Evolutionary conservation across 2,888 invertebrate species (phyloP).

Genomic region (Pachydiplax longipennis): DNA sequence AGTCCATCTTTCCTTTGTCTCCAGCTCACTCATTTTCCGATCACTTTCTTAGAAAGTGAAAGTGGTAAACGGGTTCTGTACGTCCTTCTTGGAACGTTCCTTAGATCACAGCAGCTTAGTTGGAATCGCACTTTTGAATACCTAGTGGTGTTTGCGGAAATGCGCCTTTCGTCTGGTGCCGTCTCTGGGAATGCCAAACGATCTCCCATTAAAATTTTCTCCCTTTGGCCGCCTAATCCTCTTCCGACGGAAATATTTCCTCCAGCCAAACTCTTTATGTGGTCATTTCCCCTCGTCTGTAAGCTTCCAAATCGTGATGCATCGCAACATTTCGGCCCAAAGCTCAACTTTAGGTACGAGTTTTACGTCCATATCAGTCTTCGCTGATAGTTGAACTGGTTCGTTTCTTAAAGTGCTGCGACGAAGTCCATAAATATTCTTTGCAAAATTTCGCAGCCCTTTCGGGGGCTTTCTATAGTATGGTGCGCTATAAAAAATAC

Average conservation of each 20-base stretch:
- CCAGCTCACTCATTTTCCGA: neutral
- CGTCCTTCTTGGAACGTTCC: neutral
- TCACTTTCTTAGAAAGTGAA: neutral
- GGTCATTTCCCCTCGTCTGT: neutral
- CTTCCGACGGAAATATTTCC: neutral
- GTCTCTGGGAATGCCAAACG: neutral
- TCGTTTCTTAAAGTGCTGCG: too few species aligned
- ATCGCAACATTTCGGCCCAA: too few species aligned
- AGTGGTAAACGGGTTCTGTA: neutral
- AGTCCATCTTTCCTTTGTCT: neutral
- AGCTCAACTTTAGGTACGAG: too few species aligned
- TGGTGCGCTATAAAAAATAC: too few species aligned
- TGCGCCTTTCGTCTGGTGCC: neutral
- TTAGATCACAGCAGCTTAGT: neutral
- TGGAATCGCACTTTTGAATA: neutral
- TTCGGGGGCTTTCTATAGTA: too few species aligned
- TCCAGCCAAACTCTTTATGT: neutral
- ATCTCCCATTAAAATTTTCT: neutral
- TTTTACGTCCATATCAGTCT: too few species aligned
- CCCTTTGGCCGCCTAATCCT: neutral
- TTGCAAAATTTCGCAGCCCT: too few species aligned
- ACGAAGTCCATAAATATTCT: too few species aligned
- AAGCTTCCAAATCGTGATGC: too few species aligned
- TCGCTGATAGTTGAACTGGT: too few species aligned
- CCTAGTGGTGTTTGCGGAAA: neutral